phyloP scores from a whole-genome alignment of 2,888 invertebrate genomes.

The Dryadula phaetusa region DNA sequence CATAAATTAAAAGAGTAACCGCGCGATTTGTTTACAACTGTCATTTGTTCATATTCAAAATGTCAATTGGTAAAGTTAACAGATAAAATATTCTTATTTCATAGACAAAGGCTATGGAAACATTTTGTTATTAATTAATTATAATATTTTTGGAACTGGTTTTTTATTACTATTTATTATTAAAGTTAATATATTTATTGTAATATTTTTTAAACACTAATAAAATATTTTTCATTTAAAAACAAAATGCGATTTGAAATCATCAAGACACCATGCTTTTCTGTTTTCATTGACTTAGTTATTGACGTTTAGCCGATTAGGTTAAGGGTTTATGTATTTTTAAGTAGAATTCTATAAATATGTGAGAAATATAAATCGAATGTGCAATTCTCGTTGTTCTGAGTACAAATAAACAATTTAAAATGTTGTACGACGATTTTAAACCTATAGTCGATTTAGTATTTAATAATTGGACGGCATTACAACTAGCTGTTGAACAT shows the following conservation, averaged over 20 bases:
- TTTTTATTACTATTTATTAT: no score
- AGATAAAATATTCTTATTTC: no score
- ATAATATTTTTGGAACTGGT: no score
- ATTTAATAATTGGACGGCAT: slow-evolving; percentile 89
- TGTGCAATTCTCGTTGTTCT: slow-evolving; percentile 5
- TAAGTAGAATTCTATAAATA: slow-evolving; percentile 30
- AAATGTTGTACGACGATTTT: slow-evolving; percentile 82
- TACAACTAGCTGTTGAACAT: slow-evolving; percentile 89
- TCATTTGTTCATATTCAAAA: slow-evolving; percentile 31
- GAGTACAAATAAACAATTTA: slow-evolving; percentile 31
- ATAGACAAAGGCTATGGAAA: no score
- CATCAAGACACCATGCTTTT: slow-evolving; percentile 14
- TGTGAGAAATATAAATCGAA: slow-evolving; percentile 33
- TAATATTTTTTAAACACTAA: no score
- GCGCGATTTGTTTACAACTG: slow-evolving; percentile 47
- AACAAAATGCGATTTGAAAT: neutral
- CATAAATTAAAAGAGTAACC: neutral
- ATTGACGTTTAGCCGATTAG: slow-evolving; percentile 25
- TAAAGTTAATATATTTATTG: no score
- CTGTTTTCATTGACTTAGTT: slow-evolving; percentile 20
- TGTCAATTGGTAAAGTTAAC: no score
- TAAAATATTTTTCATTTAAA: no score
- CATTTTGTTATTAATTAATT: no score
- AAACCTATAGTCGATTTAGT: slow-evolving; percentile 86
- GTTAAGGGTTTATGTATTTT: slow-evolving; percentile 32